Percentiles rank a stretch among this genome's conserved stretches.
These are phyloP conservation scores for Anneissia japonica DNA, from an alignment of 35 echinoderm and acorn worm genomes.

Conservation along the genomic window DNA sequence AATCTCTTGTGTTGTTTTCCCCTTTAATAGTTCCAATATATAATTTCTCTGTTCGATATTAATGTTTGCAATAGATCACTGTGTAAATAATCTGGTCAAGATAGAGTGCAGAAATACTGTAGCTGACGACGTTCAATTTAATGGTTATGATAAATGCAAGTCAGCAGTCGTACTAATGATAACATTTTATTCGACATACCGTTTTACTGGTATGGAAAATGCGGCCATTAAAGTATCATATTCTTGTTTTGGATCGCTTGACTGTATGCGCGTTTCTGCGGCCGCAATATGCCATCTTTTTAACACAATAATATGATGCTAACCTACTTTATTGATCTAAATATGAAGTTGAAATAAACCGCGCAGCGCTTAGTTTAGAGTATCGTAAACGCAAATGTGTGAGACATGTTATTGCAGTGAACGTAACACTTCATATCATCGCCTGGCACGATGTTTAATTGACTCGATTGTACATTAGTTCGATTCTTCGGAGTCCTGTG, in stretches of 20 bases:
- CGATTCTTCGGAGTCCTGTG: too few species aligned
- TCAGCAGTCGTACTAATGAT: not conserved
- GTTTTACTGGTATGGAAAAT: not conserved
- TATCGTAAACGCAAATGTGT: not conserved
- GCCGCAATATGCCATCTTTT: not conserved
- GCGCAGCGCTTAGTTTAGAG: not conserved
- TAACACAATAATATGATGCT: not conserved
- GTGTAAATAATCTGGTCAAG: not conserved
- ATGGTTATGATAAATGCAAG: not conserved
- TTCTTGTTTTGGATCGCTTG: not conserved
- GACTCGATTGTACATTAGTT: not conserved
- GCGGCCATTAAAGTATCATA: not conserved
- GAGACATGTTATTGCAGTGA: not conserved
- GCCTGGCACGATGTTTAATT: not conserved
- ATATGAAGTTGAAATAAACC: not conserved
- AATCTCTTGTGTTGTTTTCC: too few species aligned
- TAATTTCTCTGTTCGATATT: not conserved
- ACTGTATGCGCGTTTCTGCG: not conserved
- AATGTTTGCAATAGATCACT: not conserved
- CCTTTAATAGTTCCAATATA: not conserved
- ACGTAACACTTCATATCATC: not conserved
- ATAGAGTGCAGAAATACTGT: not conserved
- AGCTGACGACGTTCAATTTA: not conserved
- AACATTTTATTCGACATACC: not conserved
- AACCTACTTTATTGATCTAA: not conserved